Conservation (phyloP, 2,797 vertebrate genomes). For the Enteromius thamalakanensis region DNA sequence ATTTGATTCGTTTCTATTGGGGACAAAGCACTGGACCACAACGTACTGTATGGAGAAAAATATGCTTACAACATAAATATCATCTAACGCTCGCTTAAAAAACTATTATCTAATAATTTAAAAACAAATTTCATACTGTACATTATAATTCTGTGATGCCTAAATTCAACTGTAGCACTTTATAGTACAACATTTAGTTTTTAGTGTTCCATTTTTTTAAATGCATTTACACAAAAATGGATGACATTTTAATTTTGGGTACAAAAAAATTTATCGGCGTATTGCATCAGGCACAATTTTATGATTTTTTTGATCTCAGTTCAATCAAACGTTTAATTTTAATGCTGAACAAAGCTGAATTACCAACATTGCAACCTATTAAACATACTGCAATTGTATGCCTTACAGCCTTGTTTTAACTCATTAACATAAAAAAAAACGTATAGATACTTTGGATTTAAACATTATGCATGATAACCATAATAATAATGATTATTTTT, state of each 20-base stretch:
- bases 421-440: background rate
- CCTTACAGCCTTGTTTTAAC: conserved; percentile 2
- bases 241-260: background rate
- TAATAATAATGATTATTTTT: background rate
- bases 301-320: background rate
- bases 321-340: background rate
- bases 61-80: background rate
- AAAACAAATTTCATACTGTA: background rate
- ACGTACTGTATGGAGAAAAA: background rate
- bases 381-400: background rate
- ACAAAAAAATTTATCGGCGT: background rate
- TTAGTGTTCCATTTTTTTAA: background rate
- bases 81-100: background rate
- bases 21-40: background rate
- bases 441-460: background rate
- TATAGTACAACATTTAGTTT: background rate
- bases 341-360: background rate
- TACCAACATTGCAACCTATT: background rate
- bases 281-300: background rate
- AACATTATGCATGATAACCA: background rate
- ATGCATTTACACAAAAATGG: background rate
- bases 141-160: background rate
- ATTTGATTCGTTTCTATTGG: background rate
- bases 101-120: background rate
- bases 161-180: background rate